A percentile compares a stretch with the other conserved stretches of the same genome.
These are phyloP conservation scores for Panurus biarmicus DNA, from an alignment of 2,113 vertebrate species.

Conservation along the genomic window DNA sequence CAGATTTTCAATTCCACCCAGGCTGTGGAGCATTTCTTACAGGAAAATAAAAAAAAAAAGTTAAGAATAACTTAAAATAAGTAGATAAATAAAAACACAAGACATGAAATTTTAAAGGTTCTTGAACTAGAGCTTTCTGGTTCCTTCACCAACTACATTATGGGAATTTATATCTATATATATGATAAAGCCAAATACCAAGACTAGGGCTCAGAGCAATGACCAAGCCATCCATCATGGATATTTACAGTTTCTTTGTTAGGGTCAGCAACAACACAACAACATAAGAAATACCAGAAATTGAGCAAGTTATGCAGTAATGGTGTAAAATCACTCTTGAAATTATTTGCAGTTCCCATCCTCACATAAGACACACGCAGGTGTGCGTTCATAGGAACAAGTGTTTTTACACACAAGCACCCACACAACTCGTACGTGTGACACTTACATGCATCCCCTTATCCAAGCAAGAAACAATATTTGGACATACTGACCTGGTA, in stretches of 20 bases:
- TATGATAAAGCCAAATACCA: neutral
- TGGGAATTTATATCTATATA: neutral
- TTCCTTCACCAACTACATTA: neutral
- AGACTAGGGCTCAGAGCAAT: neutral
- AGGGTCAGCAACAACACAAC: neutral
- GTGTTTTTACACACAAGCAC: neutral
- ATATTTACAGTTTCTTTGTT: neutral
- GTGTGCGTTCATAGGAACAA: neutral
- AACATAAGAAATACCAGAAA: neutral
- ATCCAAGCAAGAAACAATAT: neutral
- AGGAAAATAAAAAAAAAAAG: neutral
- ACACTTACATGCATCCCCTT: neutral
- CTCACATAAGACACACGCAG: neutral
- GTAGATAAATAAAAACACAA: neutral
- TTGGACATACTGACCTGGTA: conserved; percentile 76
- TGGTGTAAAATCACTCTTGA: neutral
- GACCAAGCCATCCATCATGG: neutral
- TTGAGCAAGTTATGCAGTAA: neutral
- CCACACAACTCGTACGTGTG: neutral
- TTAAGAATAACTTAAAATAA: neutral
- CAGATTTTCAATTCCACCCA: conserved; percentile 60
- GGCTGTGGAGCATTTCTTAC: conserved; percentile 56
- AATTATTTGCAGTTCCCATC: neutral
- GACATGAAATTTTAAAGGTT: neutral
- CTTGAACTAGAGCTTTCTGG: neutral